These are phyloP conservation scores for Drosophila lacicola DNA, from an alignment of 2,888 invertebrate genomes.

Conservation along the genomic window DNA sequence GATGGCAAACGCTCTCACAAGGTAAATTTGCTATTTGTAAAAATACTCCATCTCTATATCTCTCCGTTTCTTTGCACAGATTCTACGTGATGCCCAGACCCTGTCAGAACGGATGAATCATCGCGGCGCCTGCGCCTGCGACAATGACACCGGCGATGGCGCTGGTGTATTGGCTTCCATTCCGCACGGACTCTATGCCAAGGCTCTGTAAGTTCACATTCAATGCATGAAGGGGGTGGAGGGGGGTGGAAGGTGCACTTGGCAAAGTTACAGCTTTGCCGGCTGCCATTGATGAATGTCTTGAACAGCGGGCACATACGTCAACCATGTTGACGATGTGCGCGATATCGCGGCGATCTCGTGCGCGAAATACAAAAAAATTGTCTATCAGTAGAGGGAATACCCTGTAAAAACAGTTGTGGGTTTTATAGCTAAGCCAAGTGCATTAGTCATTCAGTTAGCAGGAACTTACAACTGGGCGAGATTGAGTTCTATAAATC, in stretches of 20 bases:
- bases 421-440: constrained; percentile 5
- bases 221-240: neutral
- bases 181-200: constrained; percentile 96
- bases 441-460: neutral
- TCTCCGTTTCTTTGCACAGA: constrained; percentile 86
- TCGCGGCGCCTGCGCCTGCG: constrained; percentile 99
- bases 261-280: constrained; percentile 44
- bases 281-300: constrained; percentile 62
- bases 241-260: constrained; percentile 30
- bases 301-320: constrained; percentile 29
- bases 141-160: constrained; percentile 99
- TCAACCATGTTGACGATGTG: constrained; percentile 17
- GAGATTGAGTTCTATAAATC: neutral
- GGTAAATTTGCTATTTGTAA: constrained; percentile 86
- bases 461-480: constrained; percentile 3
- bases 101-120: constrained; percentile 99
- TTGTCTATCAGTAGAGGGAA: constrained; percentile 18
- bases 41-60: neutral
- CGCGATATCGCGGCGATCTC: constrained; percentile 65
- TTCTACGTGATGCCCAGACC: constrained; percentile 97
- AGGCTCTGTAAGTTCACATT: constrained; percentile 90
- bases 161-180: constrained; percentile 98
- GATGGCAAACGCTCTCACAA: constrained; percentile 97
- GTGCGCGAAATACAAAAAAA: constrained; percentile 67
- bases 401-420: neutral